Percentiles rank a stretch among this genome's conserved stretches.
Conservation (phyloP, 2,797 vertebrate species). For the Artibeus lituratus region DNA sequence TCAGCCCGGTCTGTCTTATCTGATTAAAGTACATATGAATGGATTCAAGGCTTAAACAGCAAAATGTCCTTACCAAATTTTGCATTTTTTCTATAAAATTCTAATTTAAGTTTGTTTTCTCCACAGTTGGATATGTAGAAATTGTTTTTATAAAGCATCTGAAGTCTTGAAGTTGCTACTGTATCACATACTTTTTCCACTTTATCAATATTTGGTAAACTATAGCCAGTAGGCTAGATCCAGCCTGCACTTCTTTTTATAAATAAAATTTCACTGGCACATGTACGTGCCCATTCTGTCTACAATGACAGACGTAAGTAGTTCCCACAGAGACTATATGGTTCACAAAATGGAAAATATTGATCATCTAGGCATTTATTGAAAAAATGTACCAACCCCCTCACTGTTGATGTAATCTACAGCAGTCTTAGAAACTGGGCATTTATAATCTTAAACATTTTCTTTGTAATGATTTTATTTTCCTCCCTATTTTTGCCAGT, state of each 20-base stretch:
- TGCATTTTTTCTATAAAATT: not conserved
- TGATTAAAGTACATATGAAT: not conserved
- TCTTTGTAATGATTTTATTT: not conserved
- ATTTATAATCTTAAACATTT: not conserved
- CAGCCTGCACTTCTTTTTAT: not conserved
- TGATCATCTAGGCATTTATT: not conserved
- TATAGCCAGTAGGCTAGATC: not conserved
- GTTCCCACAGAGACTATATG: not conserved
- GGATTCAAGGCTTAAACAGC: not conserved
- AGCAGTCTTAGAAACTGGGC: not conserved
- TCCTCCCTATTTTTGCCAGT: not conserved
- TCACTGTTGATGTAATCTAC: not conserved
- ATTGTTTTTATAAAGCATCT: constrained; percentile 1
- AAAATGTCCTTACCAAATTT: not conserved
- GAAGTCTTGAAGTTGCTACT: not conserved
- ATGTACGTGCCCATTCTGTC: not conserved
- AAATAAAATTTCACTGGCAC: not conserved
- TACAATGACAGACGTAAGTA: not conserved
- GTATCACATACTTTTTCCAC: not conserved
- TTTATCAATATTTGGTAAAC: not conserved
- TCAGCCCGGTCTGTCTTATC: not conserved
- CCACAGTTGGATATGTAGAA: not conserved
- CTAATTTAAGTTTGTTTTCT: not conserved
- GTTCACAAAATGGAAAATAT: not conserved
- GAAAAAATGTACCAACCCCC: not conserved